Evolutionary conservation across 2,888 invertebrate species (phyloP), one percentile per base, ranked within the genome.

Genomic region (Sinhomidia bicolor): DNA sequence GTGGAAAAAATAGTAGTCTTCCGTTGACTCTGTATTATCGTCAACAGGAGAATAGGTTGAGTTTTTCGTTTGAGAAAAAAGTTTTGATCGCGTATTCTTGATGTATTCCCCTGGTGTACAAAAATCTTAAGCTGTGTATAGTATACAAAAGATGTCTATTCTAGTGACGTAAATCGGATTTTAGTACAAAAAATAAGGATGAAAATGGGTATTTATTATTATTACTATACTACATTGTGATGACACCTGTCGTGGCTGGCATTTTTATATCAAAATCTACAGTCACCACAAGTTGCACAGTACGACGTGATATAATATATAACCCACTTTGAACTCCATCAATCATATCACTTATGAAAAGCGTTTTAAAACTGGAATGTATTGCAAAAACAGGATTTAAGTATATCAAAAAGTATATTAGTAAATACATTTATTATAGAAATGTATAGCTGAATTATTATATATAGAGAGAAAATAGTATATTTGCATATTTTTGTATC

Each of bases 121-220:
- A n/a, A n/a, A n/a, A n/a, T n/a, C n/a, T n/a, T n/a, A n/a, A n/a
- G n/a, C n/a, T n/a, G n/a, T n/a, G n/a, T n/a, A n/a, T n/a, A n/a
- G n/a, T n/a, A n/a, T n/a, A n/a, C n/a, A n/a, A 51, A 51, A 51
- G n/a, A 51, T 51, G 10, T 10, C n/a, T 51, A 10, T 51, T 51
- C 9, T 51, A 14, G 51, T 65, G 62, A 65, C 62, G 32, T 65
- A n/a, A 65, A 65, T 65, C n/a, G 62, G 14, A 32, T 65, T 65
- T 1, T 14, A 14, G 12, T 5, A 32, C n/a, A 60, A 60, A 54
- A 20, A 14, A 54, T 17, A 54, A 5, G 20, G 14, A 26, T 9
- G 7, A 60, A 23, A 60, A 60, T 23, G 57, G 26, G 23, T 60
- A 12, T 20, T 60, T 60, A 60, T 5, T 23, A 10, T 60, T n/a